A percentile compares a stretch with the other conserved stretches of the same genome.
These are phyloP conservation scores for Nephrotoma appendiculata DNA, from an alignment of 2,888 invertebrate species.

Conservation along the genomic window DNA sequence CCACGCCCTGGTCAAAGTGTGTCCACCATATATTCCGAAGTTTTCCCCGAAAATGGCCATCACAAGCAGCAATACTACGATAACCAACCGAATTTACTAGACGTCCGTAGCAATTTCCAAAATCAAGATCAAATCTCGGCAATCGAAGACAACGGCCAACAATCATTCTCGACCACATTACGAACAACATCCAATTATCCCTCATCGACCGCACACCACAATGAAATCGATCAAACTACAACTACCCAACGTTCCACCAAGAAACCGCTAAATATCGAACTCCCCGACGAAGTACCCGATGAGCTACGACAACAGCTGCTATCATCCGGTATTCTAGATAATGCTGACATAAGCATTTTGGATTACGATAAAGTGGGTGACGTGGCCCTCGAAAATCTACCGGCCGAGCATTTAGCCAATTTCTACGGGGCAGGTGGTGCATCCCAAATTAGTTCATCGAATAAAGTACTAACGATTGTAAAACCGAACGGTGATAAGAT, in stretches of 20 bases:
- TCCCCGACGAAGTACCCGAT: conserved; percentile 81
- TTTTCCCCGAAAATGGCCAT: conserved; percentile 27
- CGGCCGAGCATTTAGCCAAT: conserved; percentile 73
- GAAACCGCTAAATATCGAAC: conserved; percentile 36
- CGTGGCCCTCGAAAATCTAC: conserved; percentile 65
- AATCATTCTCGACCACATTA: conserved; percentile 9
- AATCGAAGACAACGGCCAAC: neutral
- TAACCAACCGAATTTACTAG: conserved; percentile 3
- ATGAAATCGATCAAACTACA: conserved; percentile 20
- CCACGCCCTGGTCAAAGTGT: conserved; percentile 20
- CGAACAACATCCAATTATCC: conserved; percentile 5
- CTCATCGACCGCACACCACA: conserved; percentile 17
- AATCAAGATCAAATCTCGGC: conserved; percentile 5
- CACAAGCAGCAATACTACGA: conserved; percentile 9
- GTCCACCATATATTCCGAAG: conserved; percentile 30
- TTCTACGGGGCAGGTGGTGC: conserved; percentile 75
- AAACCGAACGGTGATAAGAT: conserved; percentile 46
- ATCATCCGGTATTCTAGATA: conserved; percentile 72
- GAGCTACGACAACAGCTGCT: conserved; percentile 69
- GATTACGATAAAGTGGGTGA: conserved; percentile 83
- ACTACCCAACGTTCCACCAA: conserved; percentile 17
- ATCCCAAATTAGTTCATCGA: conserved; percentile 54
- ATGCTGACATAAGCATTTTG: conserved; percentile 74
- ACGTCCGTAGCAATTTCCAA: neutral
- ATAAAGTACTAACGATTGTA: conserved; percentile 50